Evolutionary conservation across 2,797 vertebrate species (phyloP).

Genomic region (Catostomus latipinnis): DNA sequence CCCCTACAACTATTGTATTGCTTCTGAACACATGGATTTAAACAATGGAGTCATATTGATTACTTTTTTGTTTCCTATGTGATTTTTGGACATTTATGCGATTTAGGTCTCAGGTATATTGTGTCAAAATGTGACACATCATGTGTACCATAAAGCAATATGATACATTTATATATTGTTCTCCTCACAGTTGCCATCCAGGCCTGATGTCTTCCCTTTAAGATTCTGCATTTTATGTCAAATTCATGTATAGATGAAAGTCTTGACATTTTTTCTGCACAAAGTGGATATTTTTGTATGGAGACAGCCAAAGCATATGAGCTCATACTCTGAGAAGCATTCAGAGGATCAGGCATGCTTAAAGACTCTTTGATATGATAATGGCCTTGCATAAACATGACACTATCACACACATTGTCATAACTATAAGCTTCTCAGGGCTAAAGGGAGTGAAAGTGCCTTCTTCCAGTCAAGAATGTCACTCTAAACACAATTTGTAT

Average conservation of each 20-base stretch:
- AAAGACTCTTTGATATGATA: slow-evolving; percentile 58
- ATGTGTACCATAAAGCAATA: not conserved
- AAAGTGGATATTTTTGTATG: slow-evolving; percentile 29
- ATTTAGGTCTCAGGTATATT: no score
- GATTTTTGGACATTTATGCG: no score
- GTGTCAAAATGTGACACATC: not conserved
- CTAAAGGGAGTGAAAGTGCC: slow-evolving; percentile 16
- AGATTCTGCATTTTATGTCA: slow-evolving; percentile 15
- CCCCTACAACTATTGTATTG: no score
- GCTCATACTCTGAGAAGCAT: slow-evolving; percentile 31
- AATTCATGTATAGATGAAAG: slow-evolving; percentile 12
- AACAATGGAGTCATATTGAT: no score
- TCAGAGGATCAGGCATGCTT: slow-evolving; percentile 37
- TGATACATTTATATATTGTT: not conserved
- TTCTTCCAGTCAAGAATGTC: slow-evolving; percentile 10
- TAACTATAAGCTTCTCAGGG: slow-evolving; percentile 45
- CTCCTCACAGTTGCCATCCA: not conserved
- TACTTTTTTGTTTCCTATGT: no score
- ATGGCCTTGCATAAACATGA: slow-evolving; percentile 56
- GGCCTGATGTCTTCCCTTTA: no score
- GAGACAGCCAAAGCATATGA: slow-evolving; percentile 25
- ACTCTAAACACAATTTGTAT: slow-evolving; percentile 4
- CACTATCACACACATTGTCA: slow-evolving; percentile 45
- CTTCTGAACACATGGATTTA: no score
- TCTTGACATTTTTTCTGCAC: slow-evolving; percentile 2